phyloP scores from a whole-genome alignment of 2,113 vertebrate genomes.

The Cephalophus harveyi region DNA sequence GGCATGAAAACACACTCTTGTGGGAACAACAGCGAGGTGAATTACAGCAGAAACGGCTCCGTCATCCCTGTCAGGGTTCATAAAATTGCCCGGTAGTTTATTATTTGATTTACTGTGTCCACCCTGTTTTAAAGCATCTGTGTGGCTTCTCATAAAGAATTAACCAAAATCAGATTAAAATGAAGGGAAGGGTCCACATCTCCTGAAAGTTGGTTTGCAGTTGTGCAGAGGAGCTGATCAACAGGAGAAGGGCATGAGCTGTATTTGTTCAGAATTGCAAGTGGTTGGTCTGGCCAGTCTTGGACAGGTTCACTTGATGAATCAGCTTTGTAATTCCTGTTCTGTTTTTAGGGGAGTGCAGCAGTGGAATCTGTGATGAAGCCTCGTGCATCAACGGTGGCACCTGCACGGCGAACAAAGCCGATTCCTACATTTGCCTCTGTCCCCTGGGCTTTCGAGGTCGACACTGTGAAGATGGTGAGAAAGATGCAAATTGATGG shows the following conservation, averaged over 20 bases:
- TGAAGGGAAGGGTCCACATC: not conserved
- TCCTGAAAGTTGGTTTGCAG: not conserved
- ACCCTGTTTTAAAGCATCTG: not conserved
- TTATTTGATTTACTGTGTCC: conserved; percentile 18
- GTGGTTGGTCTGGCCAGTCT: not conserved
- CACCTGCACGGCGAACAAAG: conserved; percentile 86
- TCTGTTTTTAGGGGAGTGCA: conserved; percentile 89
- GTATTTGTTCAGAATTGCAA: accelerated
- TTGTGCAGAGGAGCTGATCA: not conserved
- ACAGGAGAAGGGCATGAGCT: not conserved
- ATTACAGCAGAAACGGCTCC: not conserved
- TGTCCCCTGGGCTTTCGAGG: conserved; percentile 95
- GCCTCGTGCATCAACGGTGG: conserved; percentile 90
- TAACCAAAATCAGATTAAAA: not conserved
- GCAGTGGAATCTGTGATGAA: conserved; percentile 88
- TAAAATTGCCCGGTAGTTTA: not conserved
- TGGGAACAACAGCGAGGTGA: conserved; percentile 21
- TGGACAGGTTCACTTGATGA: not conserved
- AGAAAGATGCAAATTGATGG: conserved; percentile 64
- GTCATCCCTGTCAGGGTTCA: not conserved
- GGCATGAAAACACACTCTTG: not conserved
- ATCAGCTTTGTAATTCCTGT: not conserved
- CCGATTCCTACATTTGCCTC: conserved; percentile 92
- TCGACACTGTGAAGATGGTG: conserved; percentile 92
- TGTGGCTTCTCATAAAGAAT: not conserved